Conservation (phyloP, 2,797 vertebrate species). For the Chaetophractus vellerosus region DNA sequence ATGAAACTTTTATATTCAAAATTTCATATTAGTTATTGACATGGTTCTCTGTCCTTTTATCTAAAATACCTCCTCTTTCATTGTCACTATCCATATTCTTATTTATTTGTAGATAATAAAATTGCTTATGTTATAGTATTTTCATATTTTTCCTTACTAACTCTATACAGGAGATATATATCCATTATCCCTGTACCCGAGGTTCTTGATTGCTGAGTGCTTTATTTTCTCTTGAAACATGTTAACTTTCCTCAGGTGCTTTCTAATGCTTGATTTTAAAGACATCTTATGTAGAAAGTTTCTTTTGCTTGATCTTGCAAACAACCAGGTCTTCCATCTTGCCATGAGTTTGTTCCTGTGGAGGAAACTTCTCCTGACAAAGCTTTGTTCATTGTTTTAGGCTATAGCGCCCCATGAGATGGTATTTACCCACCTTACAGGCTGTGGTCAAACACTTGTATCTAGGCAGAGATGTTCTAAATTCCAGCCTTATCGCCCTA, state of each 20-base stretch:
- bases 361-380: background rate
- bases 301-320: background rate
- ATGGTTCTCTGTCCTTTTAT: background rate
- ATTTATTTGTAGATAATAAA: background rate
- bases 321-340: background rate
- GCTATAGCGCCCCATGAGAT: background rate
- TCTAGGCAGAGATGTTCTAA: background rate
- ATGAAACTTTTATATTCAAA: background rate
- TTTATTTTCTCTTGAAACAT: background rate
- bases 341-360: background rate
- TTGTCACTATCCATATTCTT: background rate
- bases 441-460: background rate
- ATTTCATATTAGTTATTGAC: background rate
- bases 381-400: background rate
- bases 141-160: background rate
- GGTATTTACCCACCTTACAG: background rate
- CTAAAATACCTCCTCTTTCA: background rate
- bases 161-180: background rate
- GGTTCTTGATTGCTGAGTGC: background rate
- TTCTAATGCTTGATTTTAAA: background rate
- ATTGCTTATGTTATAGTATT: background rate
- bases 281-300: background rate
- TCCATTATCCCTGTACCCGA: too few species aligned
- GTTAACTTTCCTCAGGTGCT: background rate
- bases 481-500: fast-evolving